Evolutionary conservation across 2,113 vertebrate species (phyloP).

Genomic region (Carettochelys insculpta): DNA sequence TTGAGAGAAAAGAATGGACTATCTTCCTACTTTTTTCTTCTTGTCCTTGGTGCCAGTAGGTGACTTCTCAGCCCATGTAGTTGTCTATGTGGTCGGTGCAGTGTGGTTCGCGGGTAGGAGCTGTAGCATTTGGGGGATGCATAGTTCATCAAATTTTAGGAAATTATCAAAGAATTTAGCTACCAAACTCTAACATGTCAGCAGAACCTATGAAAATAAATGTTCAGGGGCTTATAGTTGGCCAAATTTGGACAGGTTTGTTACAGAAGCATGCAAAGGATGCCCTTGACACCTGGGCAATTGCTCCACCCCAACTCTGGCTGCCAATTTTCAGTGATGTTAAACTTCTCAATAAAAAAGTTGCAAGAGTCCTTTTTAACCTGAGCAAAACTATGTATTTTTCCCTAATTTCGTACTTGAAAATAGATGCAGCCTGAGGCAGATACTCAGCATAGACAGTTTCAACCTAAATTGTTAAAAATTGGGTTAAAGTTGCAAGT

Average conservation of each 20-base stretch:
- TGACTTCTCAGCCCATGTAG: background rate
- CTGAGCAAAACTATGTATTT: background rate
- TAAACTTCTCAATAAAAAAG: background rate
- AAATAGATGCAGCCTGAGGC: background rate
- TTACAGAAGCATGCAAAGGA: background rate
- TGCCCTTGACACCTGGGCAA: background rate
- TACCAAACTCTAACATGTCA: background rate
- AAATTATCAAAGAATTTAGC: background rate
- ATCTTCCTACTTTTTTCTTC: background rate
- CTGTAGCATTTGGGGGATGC: background rate
- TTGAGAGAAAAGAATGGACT: background rate
- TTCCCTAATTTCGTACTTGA: background rate
- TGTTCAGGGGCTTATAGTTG: background rate
- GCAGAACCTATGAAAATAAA: background rate
- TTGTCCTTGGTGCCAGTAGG: background rate
- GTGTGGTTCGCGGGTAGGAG: background rate
- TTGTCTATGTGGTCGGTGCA: background rate
- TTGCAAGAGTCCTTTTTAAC: background rate
- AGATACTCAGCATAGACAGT: background rate
- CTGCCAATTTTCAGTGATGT: background rate
- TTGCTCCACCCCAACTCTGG: background rate
- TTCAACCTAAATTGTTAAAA: background rate
- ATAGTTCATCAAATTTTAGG: background rate
- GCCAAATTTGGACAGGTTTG: background rate
- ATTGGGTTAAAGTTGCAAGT: background rate